A percentile compares a stretch with the other conserved stretches of the same genome.
These are phyloP conservation scores for Semotilus atromaculatus DNA, from an alignment of 2,797 vertebrate species.

Conservation along the genomic window DNA sequence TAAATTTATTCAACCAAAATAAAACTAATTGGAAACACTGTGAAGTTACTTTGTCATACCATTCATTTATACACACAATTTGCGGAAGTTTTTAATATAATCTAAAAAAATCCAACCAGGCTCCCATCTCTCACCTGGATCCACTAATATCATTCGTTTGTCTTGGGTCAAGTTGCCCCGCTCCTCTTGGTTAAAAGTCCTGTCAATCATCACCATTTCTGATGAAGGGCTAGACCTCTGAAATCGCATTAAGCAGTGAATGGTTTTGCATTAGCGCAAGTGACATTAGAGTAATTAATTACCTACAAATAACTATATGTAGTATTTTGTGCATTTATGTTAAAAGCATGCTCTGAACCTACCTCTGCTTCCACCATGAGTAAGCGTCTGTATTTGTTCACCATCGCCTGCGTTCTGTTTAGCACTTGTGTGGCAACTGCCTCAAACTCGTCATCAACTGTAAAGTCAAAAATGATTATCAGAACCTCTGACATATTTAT, in stretches of 20 bases:
- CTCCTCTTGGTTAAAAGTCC: constrained; percentile 98
- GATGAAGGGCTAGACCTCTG: constrained; percentile 94
- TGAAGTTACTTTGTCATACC: background rate
- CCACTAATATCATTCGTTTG: constrained; percentile 91
- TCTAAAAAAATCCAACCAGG: too few relatives aligned
- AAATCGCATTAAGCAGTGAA: background rate
- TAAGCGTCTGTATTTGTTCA: constrained; percentile 96
- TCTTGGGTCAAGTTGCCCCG: constrained; percentile 91
- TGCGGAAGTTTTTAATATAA: too few relatives aligned
- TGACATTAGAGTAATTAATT: background rate
- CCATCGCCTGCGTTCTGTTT: constrained; percentile 93
- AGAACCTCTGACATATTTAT: background rate
- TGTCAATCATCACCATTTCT: constrained; percentile 98
- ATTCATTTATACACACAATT: too few relatives aligned
- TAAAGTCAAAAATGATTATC: constrained; percentile 13
- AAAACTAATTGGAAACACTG: background rate
- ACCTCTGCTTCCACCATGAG: constrained; percentile 97
- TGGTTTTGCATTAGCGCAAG: background rate
- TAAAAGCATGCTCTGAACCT: constrained; percentile 43
- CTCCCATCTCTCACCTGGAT: constrained; percentile 84
- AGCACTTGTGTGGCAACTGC: constrained; percentile 89
- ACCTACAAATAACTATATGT: background rate
- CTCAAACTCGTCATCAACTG: constrained; percentile 89
- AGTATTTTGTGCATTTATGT: background rate
- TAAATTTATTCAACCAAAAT: background rate